Percentiles rank a stretch among this genome's conserved stretches.
These are phyloP conservation scores for Montipora capricornis DNA, from an alignment of 64 coral and sea anemone species.

Conservation along the genomic window DNA sequence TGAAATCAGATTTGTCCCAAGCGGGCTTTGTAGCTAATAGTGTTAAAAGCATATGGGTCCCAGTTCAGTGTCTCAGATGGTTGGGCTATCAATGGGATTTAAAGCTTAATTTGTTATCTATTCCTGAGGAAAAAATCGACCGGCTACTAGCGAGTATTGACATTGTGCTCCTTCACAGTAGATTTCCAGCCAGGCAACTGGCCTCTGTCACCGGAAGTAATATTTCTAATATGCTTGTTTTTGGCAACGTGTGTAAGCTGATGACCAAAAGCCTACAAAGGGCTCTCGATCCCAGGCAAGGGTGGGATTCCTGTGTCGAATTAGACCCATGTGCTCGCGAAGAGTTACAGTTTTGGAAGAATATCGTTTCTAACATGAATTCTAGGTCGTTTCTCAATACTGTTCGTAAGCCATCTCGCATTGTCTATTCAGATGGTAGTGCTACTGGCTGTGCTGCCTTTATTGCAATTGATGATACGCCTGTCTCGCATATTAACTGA, in stretches of 20 bases:
- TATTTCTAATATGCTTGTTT: constrained; percentile 67
- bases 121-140: constrained; percentile 24
- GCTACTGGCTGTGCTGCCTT: constrained; percentile 35
- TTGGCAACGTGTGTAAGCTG: constrained; percentile 83
- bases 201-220: constrained; percentile 56
- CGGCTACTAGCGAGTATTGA: neutral
- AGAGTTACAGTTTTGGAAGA: constrained; percentile 53
- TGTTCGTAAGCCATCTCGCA: neutral
- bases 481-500: constrained; percentile 46
- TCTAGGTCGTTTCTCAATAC: neutral
- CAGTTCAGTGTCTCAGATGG: constrained; percentile 25
- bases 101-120: constrained; percentile 1
- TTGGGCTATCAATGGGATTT: constrained; percentile 57
- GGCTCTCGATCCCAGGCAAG: constrained; percentile 24
- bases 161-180: constrained; percentile 1
- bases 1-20: constrained; percentile 33
- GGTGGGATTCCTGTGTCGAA: constrained; percentile 18
- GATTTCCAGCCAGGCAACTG: constrained; percentile 69
- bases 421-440: constrained; percentile 67
- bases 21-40: constrained; percentile 46
- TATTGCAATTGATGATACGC: constrained; percentile 45
- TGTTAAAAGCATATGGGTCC: constrained; percentile 14
- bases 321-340: neutral
- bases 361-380: constrained; percentile 25
- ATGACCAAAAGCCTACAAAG: constrained; percentile 66